Conservation (phyloP, 1,140 invertebrate species). For the Kradibia gibbosae region DNA sequence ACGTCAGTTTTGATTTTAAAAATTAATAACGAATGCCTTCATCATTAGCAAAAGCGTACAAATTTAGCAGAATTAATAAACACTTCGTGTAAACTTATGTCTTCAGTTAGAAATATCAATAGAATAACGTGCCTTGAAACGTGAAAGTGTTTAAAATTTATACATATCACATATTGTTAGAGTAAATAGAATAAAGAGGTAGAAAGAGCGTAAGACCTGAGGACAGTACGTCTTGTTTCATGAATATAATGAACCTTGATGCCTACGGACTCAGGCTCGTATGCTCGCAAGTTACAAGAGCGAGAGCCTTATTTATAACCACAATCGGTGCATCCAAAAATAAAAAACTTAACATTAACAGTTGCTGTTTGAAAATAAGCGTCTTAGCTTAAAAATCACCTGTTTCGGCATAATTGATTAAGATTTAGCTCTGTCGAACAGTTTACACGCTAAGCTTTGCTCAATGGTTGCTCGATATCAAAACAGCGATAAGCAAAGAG, state of each 20-base stretch:
- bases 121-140: neutral
- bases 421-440: neutral
- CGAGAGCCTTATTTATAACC: neutral
- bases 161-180: neutral
- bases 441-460: too few species aligned
- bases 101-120: neutral
- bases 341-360: neutral
- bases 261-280: neutral
- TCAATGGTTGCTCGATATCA: too few species aligned
- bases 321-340: neutral
- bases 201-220: neutral
- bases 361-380: neutral
- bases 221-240: neutral
- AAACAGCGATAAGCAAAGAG: too few species aligned
- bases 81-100: too few species aligned
- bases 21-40: too few species aligned
- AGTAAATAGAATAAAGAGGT: neutral
- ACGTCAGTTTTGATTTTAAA: too few species aligned
- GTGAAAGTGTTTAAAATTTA: neutral
- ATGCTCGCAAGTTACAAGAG: neutral
- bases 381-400: neutral
- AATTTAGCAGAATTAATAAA: too few species aligned
- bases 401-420: neutral
- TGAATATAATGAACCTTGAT: neutral
- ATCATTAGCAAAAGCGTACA: too few species aligned